Evolutionary conservation across 2,113 vertebrate species (phyloP).

Genomic region (Mungos mungo): DNA sequence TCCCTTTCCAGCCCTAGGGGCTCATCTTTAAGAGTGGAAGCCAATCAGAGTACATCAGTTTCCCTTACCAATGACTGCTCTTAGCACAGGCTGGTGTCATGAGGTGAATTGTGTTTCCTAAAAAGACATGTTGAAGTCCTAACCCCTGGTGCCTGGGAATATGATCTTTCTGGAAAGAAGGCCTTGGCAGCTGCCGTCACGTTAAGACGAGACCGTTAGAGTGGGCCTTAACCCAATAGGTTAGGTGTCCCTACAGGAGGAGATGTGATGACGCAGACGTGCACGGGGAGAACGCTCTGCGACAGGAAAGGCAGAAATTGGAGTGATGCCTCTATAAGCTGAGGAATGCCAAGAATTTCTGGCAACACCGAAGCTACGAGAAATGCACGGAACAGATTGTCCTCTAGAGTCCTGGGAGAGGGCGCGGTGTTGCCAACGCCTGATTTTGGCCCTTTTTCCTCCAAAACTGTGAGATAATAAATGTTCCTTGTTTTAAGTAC

Average conservation of each 20-base stretch:
- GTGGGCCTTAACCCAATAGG: background rate
- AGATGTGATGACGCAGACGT: background rate
- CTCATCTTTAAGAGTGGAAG: background rate
- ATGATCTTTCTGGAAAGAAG: background rate
- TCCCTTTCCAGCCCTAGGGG: too few relatives aligned
- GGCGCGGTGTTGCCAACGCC: background rate
- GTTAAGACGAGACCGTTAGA: background rate
- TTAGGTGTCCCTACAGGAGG: background rate
- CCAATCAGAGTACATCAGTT: background rate
- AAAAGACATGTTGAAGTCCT: background rate
- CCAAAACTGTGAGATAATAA: background rate
- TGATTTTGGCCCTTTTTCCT: background rate
- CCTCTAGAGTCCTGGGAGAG: background rate
- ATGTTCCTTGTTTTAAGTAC: background rate
- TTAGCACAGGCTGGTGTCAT: background rate
- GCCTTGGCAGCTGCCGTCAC: background rate
- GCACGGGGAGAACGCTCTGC: background rate
- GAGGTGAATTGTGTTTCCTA: background rate
- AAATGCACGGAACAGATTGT: background rate
- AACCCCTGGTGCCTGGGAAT: background rate
- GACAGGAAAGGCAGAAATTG: background rate
- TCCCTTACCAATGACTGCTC: background rate
- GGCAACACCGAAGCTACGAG: background rate
- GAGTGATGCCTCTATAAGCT: background rate
- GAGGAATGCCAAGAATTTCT: background rate